Evolutionary conservation across 2,797 vertebrate genomes (phyloP), one percentile per base, ranked within the genome.

Genomic region (Argya squamiceps): DNA sequence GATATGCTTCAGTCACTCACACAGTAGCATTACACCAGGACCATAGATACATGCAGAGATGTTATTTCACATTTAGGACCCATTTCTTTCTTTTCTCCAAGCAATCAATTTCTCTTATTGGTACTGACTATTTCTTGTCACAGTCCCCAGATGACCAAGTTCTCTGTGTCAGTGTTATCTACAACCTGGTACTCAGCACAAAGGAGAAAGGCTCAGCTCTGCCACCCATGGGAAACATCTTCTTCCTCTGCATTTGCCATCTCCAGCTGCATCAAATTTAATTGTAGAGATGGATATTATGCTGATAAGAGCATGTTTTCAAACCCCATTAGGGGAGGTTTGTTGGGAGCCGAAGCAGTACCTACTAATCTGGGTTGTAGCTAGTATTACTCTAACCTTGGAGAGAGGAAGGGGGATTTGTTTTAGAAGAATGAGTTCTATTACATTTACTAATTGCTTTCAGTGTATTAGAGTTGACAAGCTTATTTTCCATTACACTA

Each of bases 381-480:
- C 36, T 68, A 43, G 49, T 88, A 69, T 58, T 58, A 49, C 27
- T 68, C 24, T 55, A 91, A 80, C 39, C 59, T 64, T 87, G 84
- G n/a, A 59, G 29, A 2, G 1, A 91, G 12, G 64, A 89, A 79
- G 18, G 19, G 37, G 12, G 9, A 69, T 62, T 77, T 63, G 19
- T 82, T 95, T 76, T 36, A 83, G 59, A 75, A 83, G n/a, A 34
- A 37, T 24, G 34, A 88, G 47, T 73, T 90, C 59, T 64, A 47
- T 68, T 70, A 46, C 22, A 53, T 60, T 70, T 91, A 58, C 68
- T 89, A 93, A 79, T 26, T 76, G 70, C 18, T 95, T 91, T 84
- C 56, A 65, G 63, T 73, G 23, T 69, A 78, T 44, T 62, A 34
- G 1, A 68, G n/a, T 16, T 78, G 58, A 47, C n/a, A 85, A 88